Evolutionary conservation across 2,888 invertebrate genomes (phyloP).

Genomic region (Celastrina argiolus): DNA sequence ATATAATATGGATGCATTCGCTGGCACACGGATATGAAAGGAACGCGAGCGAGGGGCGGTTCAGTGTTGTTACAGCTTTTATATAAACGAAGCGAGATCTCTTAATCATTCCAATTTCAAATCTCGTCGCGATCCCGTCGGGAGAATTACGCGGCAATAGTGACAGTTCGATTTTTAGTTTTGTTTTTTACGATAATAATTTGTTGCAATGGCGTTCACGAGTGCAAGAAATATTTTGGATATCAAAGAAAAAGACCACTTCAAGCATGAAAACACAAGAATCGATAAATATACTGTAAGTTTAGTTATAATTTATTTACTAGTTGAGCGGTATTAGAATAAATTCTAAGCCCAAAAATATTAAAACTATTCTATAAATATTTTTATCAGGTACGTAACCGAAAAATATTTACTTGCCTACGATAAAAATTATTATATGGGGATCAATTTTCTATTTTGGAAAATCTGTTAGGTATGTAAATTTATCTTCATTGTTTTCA

Average conservation of each 20-base stretch:
- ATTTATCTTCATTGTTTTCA: too few relatives aligned
- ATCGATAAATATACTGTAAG: conserved; percentile 70
- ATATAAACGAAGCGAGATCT: conserved; percentile 71
- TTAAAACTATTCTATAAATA: neutral
- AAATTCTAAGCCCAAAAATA: neutral
- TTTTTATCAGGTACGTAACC: too few relatives aligned
- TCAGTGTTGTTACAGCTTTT: conserved; percentile 50
- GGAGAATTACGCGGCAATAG: conserved; percentile 61
- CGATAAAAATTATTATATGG: neutral
- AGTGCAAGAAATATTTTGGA: conserved; percentile 65
- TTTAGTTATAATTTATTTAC: conserved; percentile 28
- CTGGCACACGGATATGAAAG: conserved; percentile 49
- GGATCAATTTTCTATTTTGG: neutral
- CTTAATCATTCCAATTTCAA: conserved; percentile 70
- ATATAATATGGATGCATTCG: conserved; percentile 9
- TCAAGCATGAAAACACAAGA: conserved; percentile 64
- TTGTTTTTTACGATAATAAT: conserved; percentile 34
- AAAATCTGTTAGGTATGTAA: too few relatives aligned
- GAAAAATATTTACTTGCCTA: neutral
- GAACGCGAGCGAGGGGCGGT: conserved; percentile 58
- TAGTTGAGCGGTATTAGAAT: neutral
- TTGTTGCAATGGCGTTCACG: conserved; percentile 63
- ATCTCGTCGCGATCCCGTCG: conserved; percentile 64
- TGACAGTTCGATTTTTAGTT: conserved; percentile 43
- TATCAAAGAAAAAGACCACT: conserved; percentile 63